phyloP scores from a whole-genome alignment of 2,888 invertebrate genomes.

The Thecocarcelia acutangulata region DNA sequence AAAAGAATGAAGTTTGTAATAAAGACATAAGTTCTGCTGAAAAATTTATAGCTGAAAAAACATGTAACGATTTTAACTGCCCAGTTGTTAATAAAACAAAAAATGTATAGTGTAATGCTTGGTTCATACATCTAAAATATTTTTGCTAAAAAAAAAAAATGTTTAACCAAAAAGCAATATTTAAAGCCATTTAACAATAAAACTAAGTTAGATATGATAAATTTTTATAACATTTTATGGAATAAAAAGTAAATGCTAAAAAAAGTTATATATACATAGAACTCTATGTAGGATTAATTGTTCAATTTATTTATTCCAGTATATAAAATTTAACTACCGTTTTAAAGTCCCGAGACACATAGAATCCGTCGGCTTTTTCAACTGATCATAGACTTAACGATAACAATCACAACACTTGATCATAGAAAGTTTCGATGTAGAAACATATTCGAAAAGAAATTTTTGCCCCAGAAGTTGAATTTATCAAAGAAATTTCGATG shows the following conservation, averaged over 20 bases:
- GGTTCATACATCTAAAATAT: neutral
- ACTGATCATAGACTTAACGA: too few relatives aligned
- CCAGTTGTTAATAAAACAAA: constrained; percentile 93
- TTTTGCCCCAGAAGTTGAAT: too few relatives aligned
- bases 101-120: constrained; percentile 84
- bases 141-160: constrained; percentile 1
- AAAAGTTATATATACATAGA: too few relatives aligned
- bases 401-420: too few relatives aligned
- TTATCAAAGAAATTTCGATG: too few relatives aligned
- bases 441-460: too few relatives aligned
- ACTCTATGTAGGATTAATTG: too few relatives aligned
- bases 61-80: constrained; percentile 89
- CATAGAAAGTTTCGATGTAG: too few relatives aligned
- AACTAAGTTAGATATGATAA: constrained; percentile 5
- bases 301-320: too few relatives aligned
- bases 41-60: constrained; percentile 85
- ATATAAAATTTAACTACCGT: too few relatives aligned
- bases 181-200: constrained; percentile 27
- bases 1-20: constrained; percentile 26
- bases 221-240: constrained; percentile 19
- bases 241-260: constrained; percentile 2
- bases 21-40: constrained; percentile 71
- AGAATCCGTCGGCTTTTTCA: too few relatives aligned
- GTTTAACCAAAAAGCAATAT: constrained; percentile 38
- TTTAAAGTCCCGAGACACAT: too few relatives aligned